Conservation (phyloP, 2,797 vertebrate genomes). For the Megaceryle alcyon region DNA sequence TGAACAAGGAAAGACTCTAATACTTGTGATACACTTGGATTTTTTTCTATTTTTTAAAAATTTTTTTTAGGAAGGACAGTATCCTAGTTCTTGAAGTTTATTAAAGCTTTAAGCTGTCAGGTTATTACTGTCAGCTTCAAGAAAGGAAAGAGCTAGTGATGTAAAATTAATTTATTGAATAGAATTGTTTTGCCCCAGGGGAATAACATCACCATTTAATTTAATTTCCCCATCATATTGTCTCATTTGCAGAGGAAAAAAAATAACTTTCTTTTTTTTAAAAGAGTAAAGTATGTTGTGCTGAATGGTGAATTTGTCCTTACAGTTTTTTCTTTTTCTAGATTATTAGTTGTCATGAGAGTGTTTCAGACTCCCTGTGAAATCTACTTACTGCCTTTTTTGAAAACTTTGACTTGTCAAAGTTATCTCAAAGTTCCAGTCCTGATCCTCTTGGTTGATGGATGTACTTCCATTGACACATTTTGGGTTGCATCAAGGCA, state of each 20-base stretch:
- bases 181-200: slow-evolving; percentile 83
- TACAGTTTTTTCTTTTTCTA: slow-evolving; percentile 63
- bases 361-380: slow-evolving; percentile 28
- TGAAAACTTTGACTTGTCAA: slow-evolving; percentile 4
- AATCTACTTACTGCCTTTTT: slow-evolving; percentile 43
- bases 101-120: slow-evolving; percentile 84
- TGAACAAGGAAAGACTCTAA: slow-evolving; percentile 68
- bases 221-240: slow-evolving; percentile 84
- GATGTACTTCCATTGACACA: background rate
- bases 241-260: slow-evolving; percentile 79
- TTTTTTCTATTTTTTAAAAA: background rate
- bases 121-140: slow-evolving; percentile 83
- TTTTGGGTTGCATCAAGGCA: background rate
- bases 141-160: slow-evolving; percentile 80
- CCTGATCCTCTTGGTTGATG: background rate
- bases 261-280: slow-evolving; percentile 75
- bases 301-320: slow-evolving; percentile 69
- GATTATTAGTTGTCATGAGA: slow-evolving; percentile 70
- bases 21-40: slow-evolving; percentile 56
- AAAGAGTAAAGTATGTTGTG: slow-evolving; percentile 69
- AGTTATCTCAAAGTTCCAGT: background rate
- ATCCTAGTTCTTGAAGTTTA: slow-evolving; percentile 78
- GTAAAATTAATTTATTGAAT: slow-evolving; percentile 87
- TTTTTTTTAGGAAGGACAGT: slow-evolving; percentile 49
- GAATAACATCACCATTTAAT: slow-evolving; percentile 85